phyloP scores from a whole-genome alignment of 2,888 invertebrate species.

The Creontiades dilutus region DNA sequence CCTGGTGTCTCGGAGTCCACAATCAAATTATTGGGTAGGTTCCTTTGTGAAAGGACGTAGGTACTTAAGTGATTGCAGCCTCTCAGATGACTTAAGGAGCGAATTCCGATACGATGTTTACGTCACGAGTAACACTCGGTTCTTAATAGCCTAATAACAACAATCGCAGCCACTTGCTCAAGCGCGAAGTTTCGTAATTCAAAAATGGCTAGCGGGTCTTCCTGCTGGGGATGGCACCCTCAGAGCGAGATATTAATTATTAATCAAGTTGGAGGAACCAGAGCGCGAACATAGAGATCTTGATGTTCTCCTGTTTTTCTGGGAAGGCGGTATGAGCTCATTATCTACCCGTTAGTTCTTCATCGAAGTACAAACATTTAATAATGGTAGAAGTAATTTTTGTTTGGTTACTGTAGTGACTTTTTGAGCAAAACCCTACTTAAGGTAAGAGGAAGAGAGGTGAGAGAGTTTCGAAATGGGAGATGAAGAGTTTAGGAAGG shows the following conservation, averaged over 20 bases:
- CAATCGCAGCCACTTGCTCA: conserved; percentile 13
- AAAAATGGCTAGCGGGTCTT: conserved; percentile 12
- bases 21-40: too few species aligned
- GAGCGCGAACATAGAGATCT: conserved; percentile 26
- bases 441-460: too few species aligned
- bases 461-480: too few species aligned
- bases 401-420: too few species aligned
- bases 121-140: background rate
- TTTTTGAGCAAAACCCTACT: too few species aligned
- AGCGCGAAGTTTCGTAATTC: conserved; percentile 32
- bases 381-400: too few species aligned
- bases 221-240: conserved; percentile 9
- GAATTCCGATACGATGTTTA: conserved; percentile 1
- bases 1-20: too few species aligned
- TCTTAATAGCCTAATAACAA: conserved; percentile 15
- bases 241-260: conserved; percentile 21
- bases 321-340: background rate
- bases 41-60: too few species aligned
- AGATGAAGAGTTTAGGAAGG: too few species aligned
- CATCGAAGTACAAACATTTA: background rate
- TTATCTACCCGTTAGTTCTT: conserved; percentile 1
- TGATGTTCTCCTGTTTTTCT: background rate
- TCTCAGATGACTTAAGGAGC: background rate
- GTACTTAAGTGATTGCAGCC: too few species aligned
- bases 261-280: conserved; percentile 14